Evolutionary conservation across 1,140 invertebrate species (phyloP), one percentile per base, ranked within the genome.

Genomic region (Coptotermes formosanus): DNA sequence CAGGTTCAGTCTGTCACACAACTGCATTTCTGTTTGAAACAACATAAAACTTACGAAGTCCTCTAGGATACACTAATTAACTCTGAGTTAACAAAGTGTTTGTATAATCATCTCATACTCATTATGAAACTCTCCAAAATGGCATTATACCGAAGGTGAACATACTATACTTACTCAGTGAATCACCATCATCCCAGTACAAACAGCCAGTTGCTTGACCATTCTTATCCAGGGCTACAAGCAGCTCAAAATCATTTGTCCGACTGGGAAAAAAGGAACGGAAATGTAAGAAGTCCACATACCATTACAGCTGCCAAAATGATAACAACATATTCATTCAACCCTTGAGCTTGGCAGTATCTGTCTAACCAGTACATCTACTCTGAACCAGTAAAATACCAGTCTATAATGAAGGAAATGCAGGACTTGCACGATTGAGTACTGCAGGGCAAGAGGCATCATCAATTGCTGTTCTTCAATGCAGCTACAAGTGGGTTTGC

Each of bases 151-250:
- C 43, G 85, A 83, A 38, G 43, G 84, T 4, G 25, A 87, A 83
- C 86, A 86, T 85, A 75, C 43, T 38, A 87, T 69, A 88, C 87
- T 88, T 88, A 91, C 90, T 88, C 82, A 90, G 85, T 84, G 88
- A 88, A 82, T 92, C 91, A 52, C 93, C 93, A 88, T 93, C 93
- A 88, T 93, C 93, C 91, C 92, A 93, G 87, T 90, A 93, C 6
- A 93, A 88, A 81, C 89, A 88, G 52, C 93, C 93, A 55, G 43
- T 38, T 2, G 92, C 92, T 86, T 89, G 87, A 14, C 87, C 87
- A 43, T 88, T 87, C 38, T 89, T 88, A 87, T 92, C 89, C 21
- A 92, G 88, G 32, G 91, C 90, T 43, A 92, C 91, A 7, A 91
- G n/a, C 0, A 94, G 87, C 43, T 89, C 89, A 87, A 93, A 91